A percentile compares a stretch with the other conserved stretches of the same genome.
These are phyloP conservation scores for Machaerirhynchus nigripectus DNA, from an alignment of 2,113 vertebrate species.

Conservation along the genomic window DNA sequence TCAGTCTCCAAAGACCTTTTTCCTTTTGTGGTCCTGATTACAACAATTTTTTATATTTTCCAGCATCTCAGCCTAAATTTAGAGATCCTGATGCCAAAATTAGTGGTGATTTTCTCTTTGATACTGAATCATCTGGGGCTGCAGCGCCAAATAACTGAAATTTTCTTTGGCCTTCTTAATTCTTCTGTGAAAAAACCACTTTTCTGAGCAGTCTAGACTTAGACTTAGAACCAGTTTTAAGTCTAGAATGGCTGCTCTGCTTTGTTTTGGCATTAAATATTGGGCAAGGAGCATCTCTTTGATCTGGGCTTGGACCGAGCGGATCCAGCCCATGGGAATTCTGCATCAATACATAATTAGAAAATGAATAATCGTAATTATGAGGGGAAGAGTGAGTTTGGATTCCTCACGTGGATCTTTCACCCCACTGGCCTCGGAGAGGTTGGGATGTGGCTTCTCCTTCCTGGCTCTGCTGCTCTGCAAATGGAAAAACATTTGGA, in stretches of 20 bases:
- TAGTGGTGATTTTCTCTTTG: neutral
- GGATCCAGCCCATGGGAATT: neutral
- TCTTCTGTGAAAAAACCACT: neutral
- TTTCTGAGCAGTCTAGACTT: neutral
- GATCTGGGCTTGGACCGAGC: neutral
- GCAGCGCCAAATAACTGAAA: neutral
- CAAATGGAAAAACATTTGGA: neutral
- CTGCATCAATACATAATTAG: neutral
- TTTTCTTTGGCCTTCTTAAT: neutral
- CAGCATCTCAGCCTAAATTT: neutral
- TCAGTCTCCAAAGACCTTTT: neutral
- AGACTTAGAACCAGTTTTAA: neutral
- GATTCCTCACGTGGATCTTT: neutral
- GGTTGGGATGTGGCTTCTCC: neutral
- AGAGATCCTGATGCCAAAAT: neutral
- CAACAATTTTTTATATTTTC: neutral
- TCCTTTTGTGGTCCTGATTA: neutral
- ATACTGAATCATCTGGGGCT: neutral
- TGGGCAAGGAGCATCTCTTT: neutral
- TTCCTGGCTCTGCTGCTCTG: neutral
- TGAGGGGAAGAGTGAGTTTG: neutral
- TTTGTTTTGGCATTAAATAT: neutral
- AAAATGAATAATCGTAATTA: neutral
- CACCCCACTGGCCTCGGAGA: rapidly evolving
- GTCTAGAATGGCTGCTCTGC: neutral